Evolutionary conservation across 2,113 vertebrate species (phyloP).

Genomic region (Dipodomys merriami): DNA sequence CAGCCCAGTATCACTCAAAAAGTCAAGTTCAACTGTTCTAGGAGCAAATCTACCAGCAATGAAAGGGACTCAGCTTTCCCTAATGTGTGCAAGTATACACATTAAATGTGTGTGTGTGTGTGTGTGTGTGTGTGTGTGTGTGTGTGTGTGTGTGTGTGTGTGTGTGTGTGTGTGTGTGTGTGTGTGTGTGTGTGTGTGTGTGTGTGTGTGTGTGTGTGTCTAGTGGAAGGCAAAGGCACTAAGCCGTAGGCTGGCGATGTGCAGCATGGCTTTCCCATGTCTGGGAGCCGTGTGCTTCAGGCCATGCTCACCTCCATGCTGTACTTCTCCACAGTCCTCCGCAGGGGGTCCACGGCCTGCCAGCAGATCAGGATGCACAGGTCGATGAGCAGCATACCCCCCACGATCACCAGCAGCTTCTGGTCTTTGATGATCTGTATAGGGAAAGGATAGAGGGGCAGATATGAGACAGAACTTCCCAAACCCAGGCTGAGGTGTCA

Average conservation of each 20-base stretch:
- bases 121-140: neutral
- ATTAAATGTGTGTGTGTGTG: neutral
- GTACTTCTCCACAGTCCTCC: constrained; percentile 97
- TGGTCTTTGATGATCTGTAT: constrained; percentile 99
- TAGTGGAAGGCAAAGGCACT: neutral
- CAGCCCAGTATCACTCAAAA: neutral
- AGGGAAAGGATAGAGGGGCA: neutral
- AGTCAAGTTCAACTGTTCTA: neutral
- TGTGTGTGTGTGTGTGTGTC: neutral
- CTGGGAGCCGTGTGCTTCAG: neutral
- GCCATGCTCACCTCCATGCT: constrained; percentile 94
- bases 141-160: neutral
- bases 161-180: too few relatives aligned
- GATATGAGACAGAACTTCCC: neutral
- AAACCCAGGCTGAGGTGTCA: rapidly evolving
- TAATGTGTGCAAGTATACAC: too few relatives aligned
- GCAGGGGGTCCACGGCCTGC: constrained; percentile 98
- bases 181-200: too few relatives aligned
- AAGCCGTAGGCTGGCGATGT: neutral
- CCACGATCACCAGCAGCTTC: constrained; percentile 98
- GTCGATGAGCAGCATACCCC: constrained; percentile 99
- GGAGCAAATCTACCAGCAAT: neutral
- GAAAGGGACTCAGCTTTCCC: neutral
- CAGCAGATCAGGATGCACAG: constrained; percentile 99
- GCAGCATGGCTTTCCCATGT: too few relatives aligned